Evolutionary conservation across 1,140 invertebrate species (phyloP).

Genomic region (Lasioglossum albipes): DNA sequence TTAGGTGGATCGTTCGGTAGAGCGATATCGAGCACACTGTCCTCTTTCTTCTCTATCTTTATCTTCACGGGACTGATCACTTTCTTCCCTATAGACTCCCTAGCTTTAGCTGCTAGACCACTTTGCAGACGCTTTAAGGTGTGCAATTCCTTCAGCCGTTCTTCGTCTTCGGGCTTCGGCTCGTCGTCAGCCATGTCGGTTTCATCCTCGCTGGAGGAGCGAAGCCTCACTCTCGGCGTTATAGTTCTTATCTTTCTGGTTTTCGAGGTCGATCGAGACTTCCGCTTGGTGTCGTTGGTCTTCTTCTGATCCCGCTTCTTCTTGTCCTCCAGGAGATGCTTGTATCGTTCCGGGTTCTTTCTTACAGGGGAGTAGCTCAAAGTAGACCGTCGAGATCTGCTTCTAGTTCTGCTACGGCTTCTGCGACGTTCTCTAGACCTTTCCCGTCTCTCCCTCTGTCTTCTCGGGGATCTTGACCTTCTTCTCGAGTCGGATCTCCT

Average conservation of each 20-base stretch:
- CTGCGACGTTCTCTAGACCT: conserved; percentile 61
- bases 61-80: conserved; percentile 72
- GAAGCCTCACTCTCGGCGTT: conserved; percentile 81
- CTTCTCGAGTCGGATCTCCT: conserved; percentile 52
- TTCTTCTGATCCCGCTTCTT: conserved; percentile 72
- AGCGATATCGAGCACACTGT: conserved; percentile 66
- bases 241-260: conserved; percentile 71
- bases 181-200: conserved; percentile 81
- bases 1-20: conserved; percentile 65
- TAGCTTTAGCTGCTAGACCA: conserved; percentile 84
- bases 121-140: conserved; percentile 84
- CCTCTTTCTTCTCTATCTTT: conserved; percentile 67
- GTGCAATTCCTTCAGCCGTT: conserved; percentile 81
- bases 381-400: conserved; percentile 80
- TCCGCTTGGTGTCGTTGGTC: conserved; percentile 58
- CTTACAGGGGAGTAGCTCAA: conserved; percentile 85
- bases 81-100: conserved; percentile 77
- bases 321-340: conserved; percentile 79
- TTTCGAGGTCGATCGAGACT: conserved; percentile 68
- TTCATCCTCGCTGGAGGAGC: conserved; percentile 84
- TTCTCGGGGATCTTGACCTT: conserved; percentile 58
- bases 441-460: conserved; percentile 61
- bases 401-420: conserved; percentile 61
- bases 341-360: conserved; percentile 83
- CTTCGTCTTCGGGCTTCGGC: conserved; percentile 78